Evolutionary conservation across 2,797 vertebrate species (phyloP).

Genomic region (Pantherophis alleghaniensis): DNA sequence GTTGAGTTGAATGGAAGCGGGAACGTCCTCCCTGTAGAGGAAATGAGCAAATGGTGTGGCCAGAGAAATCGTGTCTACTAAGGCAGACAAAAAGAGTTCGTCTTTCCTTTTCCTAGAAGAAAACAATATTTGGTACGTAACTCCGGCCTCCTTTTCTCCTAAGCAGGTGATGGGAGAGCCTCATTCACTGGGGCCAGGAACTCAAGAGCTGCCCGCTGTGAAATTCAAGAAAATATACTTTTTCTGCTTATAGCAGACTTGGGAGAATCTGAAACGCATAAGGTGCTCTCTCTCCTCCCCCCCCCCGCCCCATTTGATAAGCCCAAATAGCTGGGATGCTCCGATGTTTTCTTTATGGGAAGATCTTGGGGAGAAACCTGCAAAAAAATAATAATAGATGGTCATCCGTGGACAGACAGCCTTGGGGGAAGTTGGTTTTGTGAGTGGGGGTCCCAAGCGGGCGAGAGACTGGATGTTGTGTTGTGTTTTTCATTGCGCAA

Average conservation of each 20-base stretch:
- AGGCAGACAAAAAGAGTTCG: not conserved
- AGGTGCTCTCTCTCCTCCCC: too few species aligned
- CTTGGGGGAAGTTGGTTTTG: not conserved
- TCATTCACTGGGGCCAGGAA: not conserved
- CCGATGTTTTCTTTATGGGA: not conserved
- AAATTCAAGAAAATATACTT: not conserved
- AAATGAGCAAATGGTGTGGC: not conserved
- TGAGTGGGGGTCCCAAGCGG: not conserved
- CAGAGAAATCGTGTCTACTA: not conserved
- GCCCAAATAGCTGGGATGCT: not conserved
- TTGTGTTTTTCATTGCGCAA: not conserved
- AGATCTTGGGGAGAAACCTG: not conserved
- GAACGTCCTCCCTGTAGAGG: not conserved
- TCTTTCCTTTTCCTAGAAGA: not conserved
- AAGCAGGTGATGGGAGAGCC: not conserved
- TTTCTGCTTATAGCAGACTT: not conserved
- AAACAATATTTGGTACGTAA: not conserved
- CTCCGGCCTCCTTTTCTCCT: not conserved
- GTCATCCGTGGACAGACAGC: not conserved
- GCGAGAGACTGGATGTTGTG: rapidly evolving
- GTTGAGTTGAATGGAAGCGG: not conserved
- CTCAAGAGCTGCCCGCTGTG: not conserved
- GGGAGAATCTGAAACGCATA: not conserved
- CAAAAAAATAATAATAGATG: not conserved
- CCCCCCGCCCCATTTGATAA: not conserved